Percentiles rank a stretch among this genome's conserved stretches.
phyloP scores from a whole-genome alignment of 2,113 vertebrate genomes.

The Bubo scandiacus region DNA sequence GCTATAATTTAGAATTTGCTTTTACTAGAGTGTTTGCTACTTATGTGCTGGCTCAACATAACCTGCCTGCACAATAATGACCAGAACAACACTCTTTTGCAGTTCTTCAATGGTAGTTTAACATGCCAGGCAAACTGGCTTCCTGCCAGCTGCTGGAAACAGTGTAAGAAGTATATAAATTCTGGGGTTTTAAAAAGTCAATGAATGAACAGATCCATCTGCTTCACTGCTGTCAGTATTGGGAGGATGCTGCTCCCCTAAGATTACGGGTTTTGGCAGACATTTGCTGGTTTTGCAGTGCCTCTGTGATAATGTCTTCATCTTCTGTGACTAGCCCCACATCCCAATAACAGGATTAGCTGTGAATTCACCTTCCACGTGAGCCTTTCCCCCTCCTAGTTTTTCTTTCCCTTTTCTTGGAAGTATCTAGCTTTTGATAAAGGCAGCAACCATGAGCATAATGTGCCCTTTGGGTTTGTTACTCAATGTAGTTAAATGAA shows the following conservation, averaged over 20 bases:
- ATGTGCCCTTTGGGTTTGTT: neutral
- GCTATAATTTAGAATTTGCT: neutral
- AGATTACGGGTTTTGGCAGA: neutral
- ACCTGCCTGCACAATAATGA: neutral
- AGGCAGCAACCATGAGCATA: neutral
- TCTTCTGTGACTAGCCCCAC: neutral
- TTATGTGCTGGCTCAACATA: neutral
- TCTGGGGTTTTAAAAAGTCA: neutral
- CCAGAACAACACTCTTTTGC: neutral
- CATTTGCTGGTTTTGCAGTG: neutral
- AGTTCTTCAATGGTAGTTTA: neutral
- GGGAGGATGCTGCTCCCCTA: neutral
- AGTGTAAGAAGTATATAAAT: neutral
- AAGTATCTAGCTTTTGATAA: neutral
- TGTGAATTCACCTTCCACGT: accelerated
- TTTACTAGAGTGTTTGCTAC: neutral
- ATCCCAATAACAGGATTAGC: neutral
- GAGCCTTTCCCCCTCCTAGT: neutral
- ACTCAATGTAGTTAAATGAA: neutral
- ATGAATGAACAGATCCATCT: neutral
- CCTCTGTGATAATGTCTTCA: neutral
- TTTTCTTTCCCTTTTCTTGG: neutral
- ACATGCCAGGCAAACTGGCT: neutral
- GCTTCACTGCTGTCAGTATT: neutral
- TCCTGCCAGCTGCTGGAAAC: neutral